Evolutionary conservation across 1,140 invertebrate species (phyloP), one percentile per base, ranked within the genome.

Genomic region (Ganaspis sp.): DNA sequence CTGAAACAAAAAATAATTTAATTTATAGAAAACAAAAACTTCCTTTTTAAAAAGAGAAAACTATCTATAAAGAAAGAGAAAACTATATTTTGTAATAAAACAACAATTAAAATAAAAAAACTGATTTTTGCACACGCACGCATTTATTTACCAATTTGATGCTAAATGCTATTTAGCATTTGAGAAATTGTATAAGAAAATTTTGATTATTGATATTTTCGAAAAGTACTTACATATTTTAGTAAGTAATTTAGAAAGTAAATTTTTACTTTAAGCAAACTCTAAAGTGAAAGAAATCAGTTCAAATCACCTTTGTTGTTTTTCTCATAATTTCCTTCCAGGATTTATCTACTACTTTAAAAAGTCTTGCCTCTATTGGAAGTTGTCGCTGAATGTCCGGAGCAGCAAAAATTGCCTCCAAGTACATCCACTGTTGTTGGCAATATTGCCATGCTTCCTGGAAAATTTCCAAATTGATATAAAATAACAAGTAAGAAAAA

Each of bases 331-430:
- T 94, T 75, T 96, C 95, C 87, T 97, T 97, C 93, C 95, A 98
- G 1, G 95, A 95, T 86, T 96, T 96, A 86, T 97, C 96, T 0
- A 97, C 96, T 76, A 94, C 91, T 23, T 94, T 92, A 86, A 98
- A 98, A 83, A 97, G 93, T 85, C 95, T 96, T 0, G 96, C 94
- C 88, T 98, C 97, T 58, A 94, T 93, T 0, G 97, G 96, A 58
- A 98, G 86, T 87, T 98, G 96, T 23, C 96, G 91, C 84, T 97
- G 96, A 79, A 98, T 97, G 84, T 97, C 96, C 0, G 96, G 95
- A 1, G 96, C 96, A n/a, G 94, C 94, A 87, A 98, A 98, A 83
- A 98, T 97, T 5, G 96, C 95, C 87, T 97, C 96, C 58, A 97
- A 89, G 83, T 98, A 97, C 4, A 97, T 92, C 96, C 96, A 98